These are phyloP conservation scores for Oikopleura albicans DNA, from an alignment of 23 tunicate genomes.

Conservation along the genomic window DNA sequence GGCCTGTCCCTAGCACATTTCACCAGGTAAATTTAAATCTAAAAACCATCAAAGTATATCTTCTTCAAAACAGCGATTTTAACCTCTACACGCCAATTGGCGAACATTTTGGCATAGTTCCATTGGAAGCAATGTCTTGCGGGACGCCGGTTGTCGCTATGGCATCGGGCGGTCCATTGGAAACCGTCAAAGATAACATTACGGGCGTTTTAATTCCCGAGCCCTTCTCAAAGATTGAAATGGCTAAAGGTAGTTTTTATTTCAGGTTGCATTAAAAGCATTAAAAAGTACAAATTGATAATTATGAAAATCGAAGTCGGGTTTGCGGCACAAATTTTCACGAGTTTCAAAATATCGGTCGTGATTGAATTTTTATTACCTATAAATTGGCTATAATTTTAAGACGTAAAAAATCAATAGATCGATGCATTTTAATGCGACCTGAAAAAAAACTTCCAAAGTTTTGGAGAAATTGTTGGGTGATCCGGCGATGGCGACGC, in stretches of 20 bases:
- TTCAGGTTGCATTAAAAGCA: too few relatives aligned
- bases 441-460: too few relatives aligned
- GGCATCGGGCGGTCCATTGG: constrained; percentile 73
- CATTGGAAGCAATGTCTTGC: constrained; percentile 75
- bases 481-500: too few relatives aligned
- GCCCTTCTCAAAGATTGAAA: neutral
- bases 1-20: constrained; percentile 39
- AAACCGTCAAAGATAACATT: constrained; percentile 37
- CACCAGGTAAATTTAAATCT: neutral
- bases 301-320: too few relatives aligned
- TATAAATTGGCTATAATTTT: neutral
- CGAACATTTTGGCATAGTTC: constrained; percentile 94
- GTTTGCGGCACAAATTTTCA: too few relatives aligned
- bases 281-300: too few relatives aligned
- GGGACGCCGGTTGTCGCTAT: constrained; percentile 85
- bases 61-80: constrained; percentile 22
- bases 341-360: too few relatives aligned
- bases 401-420: neutral
- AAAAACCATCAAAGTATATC: constrained; percentile 47
- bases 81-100: constrained; percentile 57
- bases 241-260: too few relatives aligned
- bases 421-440: neutral
- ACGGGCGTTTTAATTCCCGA: constrained; percentile 42
- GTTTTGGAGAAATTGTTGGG: too few relatives aligned
- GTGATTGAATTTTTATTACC: neutral